phyloP scores from a whole-genome alignment of 2,797 vertebrate genomes.

The Cynopterus sphinx region DNA sequence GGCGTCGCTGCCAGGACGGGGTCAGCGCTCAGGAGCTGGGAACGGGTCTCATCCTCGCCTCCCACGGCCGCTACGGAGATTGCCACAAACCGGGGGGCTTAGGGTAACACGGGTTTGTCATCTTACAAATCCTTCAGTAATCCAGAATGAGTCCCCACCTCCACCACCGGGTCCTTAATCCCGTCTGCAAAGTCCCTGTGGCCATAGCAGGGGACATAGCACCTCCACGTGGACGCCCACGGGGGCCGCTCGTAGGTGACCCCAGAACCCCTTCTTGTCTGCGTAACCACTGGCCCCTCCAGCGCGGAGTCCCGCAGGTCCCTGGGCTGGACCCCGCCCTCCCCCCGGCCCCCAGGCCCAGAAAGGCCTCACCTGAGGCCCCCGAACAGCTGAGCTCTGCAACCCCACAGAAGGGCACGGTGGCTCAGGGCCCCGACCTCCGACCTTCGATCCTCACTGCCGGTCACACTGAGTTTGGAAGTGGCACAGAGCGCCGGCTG shows the following conservation, averaged over 20 bases:
- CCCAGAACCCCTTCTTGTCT: neutral
- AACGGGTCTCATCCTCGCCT: too few relatives aligned
- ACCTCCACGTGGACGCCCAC: too few relatives aligned
- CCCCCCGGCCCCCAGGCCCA: neutral
- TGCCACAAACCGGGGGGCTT: neutral
- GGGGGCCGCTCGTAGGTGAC: neutral
- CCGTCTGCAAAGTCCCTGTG: neutral
- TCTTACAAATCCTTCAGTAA: neutral
- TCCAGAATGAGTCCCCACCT: neutral
- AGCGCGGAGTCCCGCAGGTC: neutral
- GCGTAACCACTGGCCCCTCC: fast-evolving
- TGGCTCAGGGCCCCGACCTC: neutral
- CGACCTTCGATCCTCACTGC: neutral
- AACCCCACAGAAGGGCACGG: fast-evolving
- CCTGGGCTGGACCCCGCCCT: fast-evolving
- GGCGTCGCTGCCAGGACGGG: too few relatives aligned
- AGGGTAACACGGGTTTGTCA: neutral
- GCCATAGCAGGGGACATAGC: neutral
- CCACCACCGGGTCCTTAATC: neutral
- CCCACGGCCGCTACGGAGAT: fast-evolving
- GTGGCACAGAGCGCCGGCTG: neutral
- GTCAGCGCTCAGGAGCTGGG: neutral
- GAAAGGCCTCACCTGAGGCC: neutral
- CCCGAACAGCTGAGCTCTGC: neutral
- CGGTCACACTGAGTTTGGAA: neutral